Percentiles rank a stretch among this genome's conserved stretches.
phyloP scores from a whole-genome alignment of 2,797 vertebrate genomes.

The Ambastaia sidthimunki region DNA sequence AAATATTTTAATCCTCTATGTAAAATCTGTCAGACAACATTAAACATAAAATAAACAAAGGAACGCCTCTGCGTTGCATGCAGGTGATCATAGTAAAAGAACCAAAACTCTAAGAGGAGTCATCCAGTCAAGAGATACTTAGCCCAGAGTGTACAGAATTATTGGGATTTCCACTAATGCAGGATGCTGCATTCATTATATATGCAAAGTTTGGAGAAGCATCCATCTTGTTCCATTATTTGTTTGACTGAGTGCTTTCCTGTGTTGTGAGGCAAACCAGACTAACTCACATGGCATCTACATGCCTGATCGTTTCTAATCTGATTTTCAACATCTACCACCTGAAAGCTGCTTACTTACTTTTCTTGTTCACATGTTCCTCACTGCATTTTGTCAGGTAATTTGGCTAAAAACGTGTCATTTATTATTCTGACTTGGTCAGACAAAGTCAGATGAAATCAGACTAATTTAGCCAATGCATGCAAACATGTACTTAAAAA shows the following conservation, averaged over 20 bases:
- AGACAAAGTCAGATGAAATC: background rate
- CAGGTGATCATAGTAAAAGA: background rate
- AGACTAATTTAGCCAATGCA: no score
- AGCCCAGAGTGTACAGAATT: background rate
- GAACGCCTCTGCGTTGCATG: background rate
- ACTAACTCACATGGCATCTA: background rate
- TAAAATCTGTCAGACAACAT: background rate
- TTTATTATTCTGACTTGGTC: background rate
- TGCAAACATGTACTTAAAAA: background rate
- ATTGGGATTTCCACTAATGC: background rate
- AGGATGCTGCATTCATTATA: background rate
- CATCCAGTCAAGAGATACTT: background rate
- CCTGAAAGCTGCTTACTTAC: background rate
- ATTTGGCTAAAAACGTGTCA: background rate
- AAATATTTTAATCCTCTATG: background rate
- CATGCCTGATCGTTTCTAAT: slow-evolving; percentile 8
- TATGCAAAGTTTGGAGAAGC: background rate
- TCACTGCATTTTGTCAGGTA: background rate
- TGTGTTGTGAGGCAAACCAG: background rate
- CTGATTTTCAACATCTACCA: slow-evolving; percentile 19
- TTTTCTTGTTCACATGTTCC: background rate
- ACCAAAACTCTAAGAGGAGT: background rate
- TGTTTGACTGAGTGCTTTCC: background rate
- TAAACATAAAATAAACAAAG: background rate
- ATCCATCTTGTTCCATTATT: background rate